Percentiles rank a stretch among this genome's conserved stretches.
Evolutionary conservation across 1,140 invertebrate genomes (phyloP).

Genomic region (Atta colombica): DNA sequence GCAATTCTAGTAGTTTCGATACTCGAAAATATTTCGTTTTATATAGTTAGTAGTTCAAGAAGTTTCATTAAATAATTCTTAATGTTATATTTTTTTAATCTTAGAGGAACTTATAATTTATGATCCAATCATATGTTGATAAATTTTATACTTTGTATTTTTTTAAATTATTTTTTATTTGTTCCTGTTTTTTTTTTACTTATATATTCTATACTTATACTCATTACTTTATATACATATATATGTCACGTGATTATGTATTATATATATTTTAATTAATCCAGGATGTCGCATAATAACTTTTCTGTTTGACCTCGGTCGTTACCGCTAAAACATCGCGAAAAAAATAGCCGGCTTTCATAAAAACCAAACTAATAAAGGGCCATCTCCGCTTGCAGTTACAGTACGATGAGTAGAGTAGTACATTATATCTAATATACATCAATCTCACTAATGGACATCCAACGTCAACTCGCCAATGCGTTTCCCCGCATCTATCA

Average conservation of each 20-base stretch:
- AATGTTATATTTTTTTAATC: neutral
- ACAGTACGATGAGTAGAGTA: neutral
- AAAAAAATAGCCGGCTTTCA: neutral
- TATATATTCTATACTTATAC: neutral
- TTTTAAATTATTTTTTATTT: neutral
- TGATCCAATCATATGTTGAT: neutral
- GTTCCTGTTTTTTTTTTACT: neutral
- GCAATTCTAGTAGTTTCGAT: neutral
- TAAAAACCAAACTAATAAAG: constrained; percentile 25
- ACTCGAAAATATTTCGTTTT: neutral
- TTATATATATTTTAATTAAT: constrained; percentile 4
- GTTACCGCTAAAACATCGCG: neutral
- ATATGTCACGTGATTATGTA: no score
- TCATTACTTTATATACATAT: neutral
- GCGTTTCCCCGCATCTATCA: constrained; percentile 49
- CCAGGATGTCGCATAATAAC: neutral
- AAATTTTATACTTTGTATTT: neutral
- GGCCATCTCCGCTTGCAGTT: neutral
- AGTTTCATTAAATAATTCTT: neutral
- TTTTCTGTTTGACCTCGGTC: no score
- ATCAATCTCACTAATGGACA: constrained; percentile 61
- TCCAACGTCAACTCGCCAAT: constrained; percentile 44
- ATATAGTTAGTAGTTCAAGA: neutral
- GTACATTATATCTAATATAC: constrained; percentile 57
- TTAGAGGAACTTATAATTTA: neutral